Conservation (phyloP, 2,888 invertebrate genomes). For the Masnerella sp. region DNA sequence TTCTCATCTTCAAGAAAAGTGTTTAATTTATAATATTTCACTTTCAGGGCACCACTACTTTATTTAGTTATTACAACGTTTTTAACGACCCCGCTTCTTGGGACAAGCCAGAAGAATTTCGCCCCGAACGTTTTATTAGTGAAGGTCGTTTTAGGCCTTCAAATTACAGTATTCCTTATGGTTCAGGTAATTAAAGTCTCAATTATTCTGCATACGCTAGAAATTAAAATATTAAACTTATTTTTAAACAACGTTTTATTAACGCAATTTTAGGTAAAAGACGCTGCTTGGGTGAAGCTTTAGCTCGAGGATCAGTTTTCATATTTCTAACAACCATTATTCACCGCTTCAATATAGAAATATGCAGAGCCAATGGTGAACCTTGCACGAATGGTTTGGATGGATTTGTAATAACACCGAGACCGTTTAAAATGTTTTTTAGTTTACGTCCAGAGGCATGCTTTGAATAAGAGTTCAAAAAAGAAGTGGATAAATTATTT, state of each 20-base stretch:
- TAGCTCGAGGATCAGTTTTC: slow-evolving; percentile 77
- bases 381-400: slow-evolving; percentile 79
- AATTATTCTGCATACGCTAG: background rate
- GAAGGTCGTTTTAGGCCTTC: slow-evolving; percentile 79
- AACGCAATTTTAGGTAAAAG: slow-evolving; percentile 72
- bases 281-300: slow-evolving; percentile 76
- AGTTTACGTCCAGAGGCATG: slow-evolving; percentile 17
- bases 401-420: slow-evolving; percentile 81
- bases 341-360: slow-evolving; percentile 75
- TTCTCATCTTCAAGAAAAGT: too few relatives aligned
- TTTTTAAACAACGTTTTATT: slow-evolving; percentile 55
- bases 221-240: slow-evolving; percentile 11
- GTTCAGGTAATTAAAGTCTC: slow-evolving; percentile 79
- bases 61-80: slow-evolving; percentile 82
- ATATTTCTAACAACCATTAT: slow-evolving; percentile 77
- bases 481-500: too few relatives aligned
- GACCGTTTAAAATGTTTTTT: slow-evolving; percentile 77
- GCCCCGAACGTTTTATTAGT: slow-evolving; percentile 83
- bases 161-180: slow-evolving; percentile 82
- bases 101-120: slow-evolving; percentile 81
- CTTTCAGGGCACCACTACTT: slow-evolving; percentile 80
- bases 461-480: background rate
- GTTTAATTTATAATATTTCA: too few relatives aligned
- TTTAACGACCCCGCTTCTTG: slow-evolving; percentile 81
- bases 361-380: slow-evolving; percentile 70